phyloP scores from a whole-genome alignment of 2,113 vertebrate genomes.

The Aphyosemion australe region DNA sequence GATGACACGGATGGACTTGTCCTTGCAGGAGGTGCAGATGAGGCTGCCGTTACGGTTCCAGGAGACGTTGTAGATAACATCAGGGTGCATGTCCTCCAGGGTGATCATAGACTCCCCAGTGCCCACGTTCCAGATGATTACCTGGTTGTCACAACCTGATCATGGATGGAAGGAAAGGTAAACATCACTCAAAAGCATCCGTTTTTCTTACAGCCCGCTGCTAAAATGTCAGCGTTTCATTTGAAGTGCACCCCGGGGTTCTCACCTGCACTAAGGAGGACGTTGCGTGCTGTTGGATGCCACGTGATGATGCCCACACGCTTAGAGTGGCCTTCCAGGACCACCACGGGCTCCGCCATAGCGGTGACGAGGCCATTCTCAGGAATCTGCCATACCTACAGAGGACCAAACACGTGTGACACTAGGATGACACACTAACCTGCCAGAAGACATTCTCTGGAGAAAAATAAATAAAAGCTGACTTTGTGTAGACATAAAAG shows the following conservation, averaged over 20 bases:
- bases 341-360: slow-evolving; percentile 89
- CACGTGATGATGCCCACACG: slow-evolving; percentile 94
- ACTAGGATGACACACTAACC: not conserved
- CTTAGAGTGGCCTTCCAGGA: slow-evolving; percentile 95
- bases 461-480: too few relatives aligned
- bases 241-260: not conserved
- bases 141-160: slow-evolving; percentile 89
- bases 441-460: not conserved
- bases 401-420: slow-evolving; percentile 4
- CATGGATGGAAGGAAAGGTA: not conserved
- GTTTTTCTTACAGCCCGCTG: not conserved
- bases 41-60: slow-evolving; percentile 96
- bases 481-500: not conserved
- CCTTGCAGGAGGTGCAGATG: slow-evolving; percentile 95
- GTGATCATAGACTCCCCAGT: slow-evolving; percentile 90
- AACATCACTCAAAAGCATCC: not conserved
- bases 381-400: slow-evolving; percentile 96
- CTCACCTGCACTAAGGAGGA: slow-evolving; percentile 94
- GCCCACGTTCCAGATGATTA: slow-evolving; percentile 97
- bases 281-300: slow-evolving; percentile 94
- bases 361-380: slow-evolving; percentile 92
- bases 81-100: slow-evolving; percentile 93
- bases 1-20: slow-evolving; percentile 93
- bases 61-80: slow-evolving; percentile 91
- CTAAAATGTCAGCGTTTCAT: not conserved